These are phyloP conservation scores for Sebastes matsubarae DNA, from an alignment of 2,797 vertebrate genomes.

Conservation along the genomic window DNA sequence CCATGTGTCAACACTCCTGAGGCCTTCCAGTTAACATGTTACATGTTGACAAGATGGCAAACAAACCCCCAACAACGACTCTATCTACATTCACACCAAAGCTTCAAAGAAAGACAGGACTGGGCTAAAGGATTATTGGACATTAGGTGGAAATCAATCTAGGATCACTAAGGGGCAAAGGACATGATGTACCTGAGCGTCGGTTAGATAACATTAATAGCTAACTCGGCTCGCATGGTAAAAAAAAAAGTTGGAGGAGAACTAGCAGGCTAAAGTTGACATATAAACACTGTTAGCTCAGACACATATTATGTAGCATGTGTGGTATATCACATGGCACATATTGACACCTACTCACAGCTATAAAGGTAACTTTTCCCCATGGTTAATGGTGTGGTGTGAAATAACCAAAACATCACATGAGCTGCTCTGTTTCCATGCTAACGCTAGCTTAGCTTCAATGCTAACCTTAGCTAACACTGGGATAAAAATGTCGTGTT, in stretches of 20 bases:
- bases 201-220: not conserved
- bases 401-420: constrained; percentile 69
- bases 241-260: constrained; percentile 55
- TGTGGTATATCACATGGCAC: not conserved
- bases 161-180: not conserved
- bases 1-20: constrained; percentile 12
- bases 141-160: rapidly evolving
- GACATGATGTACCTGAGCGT: constrained; percentile 2
- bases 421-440: constrained; percentile 62
- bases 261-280: constrained; percentile 34
- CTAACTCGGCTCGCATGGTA: constrained; percentile 15
- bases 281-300: not conserved
- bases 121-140: not conserved
- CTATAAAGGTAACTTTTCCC: constrained; percentile 1
- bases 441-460: constrained; percentile 68
- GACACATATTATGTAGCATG: not conserved
- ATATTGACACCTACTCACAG: no score
- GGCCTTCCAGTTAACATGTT: constrained; percentile 35
- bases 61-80: not conserved
- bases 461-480: constrained; percentile 70
- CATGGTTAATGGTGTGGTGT: not conserved
- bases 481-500: constrained; percentile 34
- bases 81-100: not conserved
- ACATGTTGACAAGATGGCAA: constrained; percentile 15
- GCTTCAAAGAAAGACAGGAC: not conserved